Conservation (phyloP, 2,113 vertebrate species). For the Labrus mixtus region DNA sequence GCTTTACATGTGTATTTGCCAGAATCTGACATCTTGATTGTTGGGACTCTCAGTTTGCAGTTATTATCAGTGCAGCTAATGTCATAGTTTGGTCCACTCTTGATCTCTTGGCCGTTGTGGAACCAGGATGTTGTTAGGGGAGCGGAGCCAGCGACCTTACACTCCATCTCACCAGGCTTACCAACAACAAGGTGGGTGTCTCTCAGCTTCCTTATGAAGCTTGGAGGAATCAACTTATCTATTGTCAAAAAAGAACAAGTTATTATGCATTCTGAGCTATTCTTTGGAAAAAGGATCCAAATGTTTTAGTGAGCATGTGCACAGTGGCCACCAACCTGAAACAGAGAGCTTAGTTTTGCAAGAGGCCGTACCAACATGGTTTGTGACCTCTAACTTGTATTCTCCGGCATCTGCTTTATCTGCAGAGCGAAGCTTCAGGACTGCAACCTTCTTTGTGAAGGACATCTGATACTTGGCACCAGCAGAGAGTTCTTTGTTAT, state of each 20-base stretch:
- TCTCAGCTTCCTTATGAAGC: conserved; percentile 93
- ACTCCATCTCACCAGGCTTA: conserved; percentile 88
- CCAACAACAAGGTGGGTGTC: conserved; percentile 86
- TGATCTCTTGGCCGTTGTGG: conserved; percentile 89
- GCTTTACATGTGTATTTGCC: conserved; percentile 92
- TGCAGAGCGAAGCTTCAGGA: conserved; percentile 89
- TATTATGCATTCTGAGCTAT: neutral
- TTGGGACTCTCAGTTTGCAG: conserved; percentile 87
- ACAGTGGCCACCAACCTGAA: conserved; percentile 87
- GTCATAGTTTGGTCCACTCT: conserved; percentile 87
- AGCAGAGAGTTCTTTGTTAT: conserved; percentile 88
- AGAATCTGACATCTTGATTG: conserved; percentile 85
- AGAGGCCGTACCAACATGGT: conserved; percentile 90
- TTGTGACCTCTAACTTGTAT: conserved; percentile 92
- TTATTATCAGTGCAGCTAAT: conserved; percentile 88
- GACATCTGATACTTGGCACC: conserved; percentile 92
- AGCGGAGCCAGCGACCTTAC: conserved; percentile 90
- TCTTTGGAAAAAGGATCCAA: neutral
- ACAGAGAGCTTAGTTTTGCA: conserved; percentile 90
- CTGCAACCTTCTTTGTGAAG: conserved; percentile 89
- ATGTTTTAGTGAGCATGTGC: neutral
- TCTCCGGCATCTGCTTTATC: conserved; percentile 90
- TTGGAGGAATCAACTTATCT: conserved; percentile 94
- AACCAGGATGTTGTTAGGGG: conserved; percentile 94
- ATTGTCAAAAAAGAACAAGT: conserved; percentile 60